Base-by-base conservation (phyloP, 2,888 invertebrate genomes). In the Lithosia quadra region DNA sequence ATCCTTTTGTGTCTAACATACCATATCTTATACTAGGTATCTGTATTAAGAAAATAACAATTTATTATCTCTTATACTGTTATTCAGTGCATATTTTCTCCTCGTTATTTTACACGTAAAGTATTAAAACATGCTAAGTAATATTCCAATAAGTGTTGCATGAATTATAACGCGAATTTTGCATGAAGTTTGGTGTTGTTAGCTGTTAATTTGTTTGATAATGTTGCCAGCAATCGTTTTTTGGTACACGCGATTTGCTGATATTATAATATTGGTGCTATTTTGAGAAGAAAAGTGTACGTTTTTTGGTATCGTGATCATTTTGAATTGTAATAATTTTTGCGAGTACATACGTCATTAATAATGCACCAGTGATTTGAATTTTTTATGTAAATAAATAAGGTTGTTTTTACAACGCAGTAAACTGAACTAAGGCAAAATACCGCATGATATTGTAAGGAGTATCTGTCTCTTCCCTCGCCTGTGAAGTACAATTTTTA, bases 201-300 rank as follows among this genome's bases (percentile, higher is more conserved):
- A 91, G 89, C 81, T 86, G 76, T 86, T 83, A 84, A 84, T 86
- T 84, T 84, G 78, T 85, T 85, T 85, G 78, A 79, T 75, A 85
- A 84, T 87, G 86, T 87, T 87, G 85, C 85, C 85, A 88, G 85
- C 84, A 79, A 81, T 86, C 79, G 82, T 80, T 85, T 77, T 81
- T 84, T 76, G 74, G 82, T 85, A 85, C 83, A 84, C 84, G 77
- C 85, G 81, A 88, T 86, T 88, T 90, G 90, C 92, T 92, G 87
- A 91, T 91, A 91, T 92, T 90, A 87, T 82, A 88, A 90, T 91
- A 91, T 93, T 94, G 94, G 94, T 94, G 94, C 94, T 94, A 94
- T 93, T 93, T 92, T 80, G 82, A 75, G 81, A 80, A 76, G 81
- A 87, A 82, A 83, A 82, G 85, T 86, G 86, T 87, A 88, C 85